phyloP scores from a whole-genome alignment of 1,140 invertebrate genomes.

The Bombus picipes region DNA sequence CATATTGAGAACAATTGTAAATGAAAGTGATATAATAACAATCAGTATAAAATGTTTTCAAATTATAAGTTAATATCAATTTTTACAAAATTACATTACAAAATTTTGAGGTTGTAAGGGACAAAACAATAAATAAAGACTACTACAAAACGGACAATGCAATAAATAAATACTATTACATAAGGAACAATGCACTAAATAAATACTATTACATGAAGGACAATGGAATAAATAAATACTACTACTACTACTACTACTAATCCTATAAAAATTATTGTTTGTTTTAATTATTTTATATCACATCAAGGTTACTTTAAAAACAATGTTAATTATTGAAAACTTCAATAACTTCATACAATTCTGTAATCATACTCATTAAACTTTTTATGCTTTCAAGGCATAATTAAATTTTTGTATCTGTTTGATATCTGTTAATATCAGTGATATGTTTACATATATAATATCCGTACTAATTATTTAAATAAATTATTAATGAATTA shows the following conservation, averaged over 20 bases:
- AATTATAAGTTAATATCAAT: background rate
- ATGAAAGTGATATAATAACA: background rate
- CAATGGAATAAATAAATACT: no score
- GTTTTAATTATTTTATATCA: background rate
- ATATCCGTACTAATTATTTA: background rate
- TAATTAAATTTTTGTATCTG: background rate
- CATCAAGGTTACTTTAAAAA: background rate
- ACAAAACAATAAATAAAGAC: no score
- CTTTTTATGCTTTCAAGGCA: background rate
- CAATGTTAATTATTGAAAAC: background rate
- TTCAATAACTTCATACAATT: background rate
- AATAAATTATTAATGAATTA: background rate
- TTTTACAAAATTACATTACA: no score
- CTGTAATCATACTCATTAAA: background rate
- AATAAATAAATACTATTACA: no score
- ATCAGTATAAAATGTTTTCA: background rate
- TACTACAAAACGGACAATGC: no score
- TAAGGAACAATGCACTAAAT: no score
- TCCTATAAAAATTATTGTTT: background rate
- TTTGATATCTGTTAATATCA: background rate
- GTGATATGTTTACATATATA: background rate
- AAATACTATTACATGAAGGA: no score
- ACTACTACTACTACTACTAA: no score
- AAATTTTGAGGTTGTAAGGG: no score
- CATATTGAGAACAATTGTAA: background rate